phyloP scores from a whole-genome alignment of 2,113 vertebrate genomes.

The Tupaia chinensis region DNA sequence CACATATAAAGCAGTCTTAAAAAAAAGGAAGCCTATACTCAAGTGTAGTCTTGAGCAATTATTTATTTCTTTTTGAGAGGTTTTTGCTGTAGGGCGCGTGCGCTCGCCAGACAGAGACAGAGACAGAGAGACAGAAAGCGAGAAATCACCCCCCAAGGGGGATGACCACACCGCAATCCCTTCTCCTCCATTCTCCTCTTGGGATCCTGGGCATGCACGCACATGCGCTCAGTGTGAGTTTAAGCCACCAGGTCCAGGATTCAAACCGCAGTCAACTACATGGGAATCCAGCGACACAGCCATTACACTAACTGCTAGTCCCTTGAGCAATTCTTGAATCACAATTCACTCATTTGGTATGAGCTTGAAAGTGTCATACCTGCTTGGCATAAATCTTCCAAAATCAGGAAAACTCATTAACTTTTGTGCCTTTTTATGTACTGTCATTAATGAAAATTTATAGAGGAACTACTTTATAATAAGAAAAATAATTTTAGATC shows the following conservation, averaged over 20 bases:
- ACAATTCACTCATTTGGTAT: slow-evolving; percentile 13
- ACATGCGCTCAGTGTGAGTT: too few species aligned
- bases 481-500: neutral
- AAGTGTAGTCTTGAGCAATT: neutral
- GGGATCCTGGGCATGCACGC: too few species aligned
- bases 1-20: neutral
- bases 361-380: neutral
- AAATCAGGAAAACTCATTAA: slow-evolving; percentile 12
- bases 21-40: neutral
- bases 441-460: slow-evolving; percentile 26
- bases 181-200: too few species aligned
- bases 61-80: neutral
- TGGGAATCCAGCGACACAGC: too few species aligned
- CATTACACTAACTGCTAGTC: too few species aligned
- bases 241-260: too few species aligned
- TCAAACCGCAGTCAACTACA: too few species aligned
- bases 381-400: neutral
- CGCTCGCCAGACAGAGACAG: too few species aligned
- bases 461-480: neutral
- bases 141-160: too few species aligned
- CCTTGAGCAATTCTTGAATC: neutral
- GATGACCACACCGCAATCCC: too few species aligned
- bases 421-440: slow-evolving; percentile 13
- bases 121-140: too few species aligned
- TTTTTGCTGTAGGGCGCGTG: too few species aligned